phyloP scores from a whole-genome alignment of 2,113 vertebrate genomes.

The Dolichotis patagonum region DNA sequence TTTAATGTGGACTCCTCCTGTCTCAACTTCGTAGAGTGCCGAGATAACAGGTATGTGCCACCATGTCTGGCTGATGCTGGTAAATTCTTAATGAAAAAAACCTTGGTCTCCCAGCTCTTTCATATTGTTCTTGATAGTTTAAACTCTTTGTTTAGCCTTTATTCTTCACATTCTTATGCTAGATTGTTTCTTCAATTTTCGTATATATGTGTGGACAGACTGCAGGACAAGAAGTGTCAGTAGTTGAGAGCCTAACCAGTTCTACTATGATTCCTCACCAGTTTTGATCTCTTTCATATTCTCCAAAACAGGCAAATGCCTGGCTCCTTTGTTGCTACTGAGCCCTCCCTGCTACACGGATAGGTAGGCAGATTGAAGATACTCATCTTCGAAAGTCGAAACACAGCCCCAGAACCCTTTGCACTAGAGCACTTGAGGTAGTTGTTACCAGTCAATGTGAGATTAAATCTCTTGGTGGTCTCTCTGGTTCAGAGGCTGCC shows the following conservation, averaged over 20 bases:
- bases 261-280: background rate
- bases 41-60: background rate
- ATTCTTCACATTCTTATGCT: background rate
- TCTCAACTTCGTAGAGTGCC: background rate
- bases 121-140: background rate
- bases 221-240: background rate
- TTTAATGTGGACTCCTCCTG: background rate
- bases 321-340: background rate
- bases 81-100: background rate
- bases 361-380: background rate
- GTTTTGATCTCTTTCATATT: background rate
- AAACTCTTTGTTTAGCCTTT: background rate
- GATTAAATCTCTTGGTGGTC: background rate
- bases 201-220: background rate
- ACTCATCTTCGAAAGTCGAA: background rate
- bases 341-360: background rate
- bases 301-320: background rate
- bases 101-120: background rate
- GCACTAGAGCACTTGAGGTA: background rate
- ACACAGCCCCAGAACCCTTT: background rate
- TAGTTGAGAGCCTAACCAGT: background rate
- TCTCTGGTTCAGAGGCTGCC: background rate
- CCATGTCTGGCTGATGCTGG: background rate
- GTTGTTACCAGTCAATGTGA: background rate
- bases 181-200: slow-evolving; percentile 17